These are phyloP conservation scores for Trachelipus rathkii DNA, from an alignment of 1,140 invertebrate genomes.

Conservation along the genomic window DNA sequence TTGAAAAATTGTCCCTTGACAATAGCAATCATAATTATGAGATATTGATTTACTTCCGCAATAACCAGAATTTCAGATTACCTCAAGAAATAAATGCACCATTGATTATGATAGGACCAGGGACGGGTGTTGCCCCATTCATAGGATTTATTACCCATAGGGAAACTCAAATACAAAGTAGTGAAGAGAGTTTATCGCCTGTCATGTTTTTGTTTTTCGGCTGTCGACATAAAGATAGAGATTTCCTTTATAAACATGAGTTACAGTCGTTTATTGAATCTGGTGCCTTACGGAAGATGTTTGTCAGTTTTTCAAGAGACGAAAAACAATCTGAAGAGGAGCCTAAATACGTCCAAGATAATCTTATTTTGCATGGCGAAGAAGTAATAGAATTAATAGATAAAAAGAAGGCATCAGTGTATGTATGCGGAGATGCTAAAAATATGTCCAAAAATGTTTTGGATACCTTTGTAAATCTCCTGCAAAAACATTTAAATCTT, in stretches of 20 bases:
- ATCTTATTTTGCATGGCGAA: slow-evolving; percentile 55
- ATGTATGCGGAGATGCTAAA: slow-evolving; percentile 71
- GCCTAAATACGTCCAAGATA: slow-evolving; percentile 61
- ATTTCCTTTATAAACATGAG: slow-evolving; percentile 60
- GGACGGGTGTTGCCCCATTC: slow-evolving; percentile 79
- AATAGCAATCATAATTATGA: neutral
- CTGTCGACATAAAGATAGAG: slow-evolving; percentile 62
- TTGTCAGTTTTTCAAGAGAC: slow-evolving; percentile 64
- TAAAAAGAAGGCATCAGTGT: slow-evolving; percentile 59
- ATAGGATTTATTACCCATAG: slow-evolving; percentile 55
- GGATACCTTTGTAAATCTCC: slow-evolving; percentile 56
- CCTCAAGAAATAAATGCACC: slow-evolving; percentile 57
- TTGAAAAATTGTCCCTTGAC: slow-evolving; percentile 16
- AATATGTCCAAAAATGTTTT: slow-evolving; percentile 67
- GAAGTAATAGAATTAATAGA: slow-evolving; percentile 59
- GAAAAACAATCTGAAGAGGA: slow-evolving; percentile 48
- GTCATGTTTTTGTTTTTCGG: slow-evolving; percentile 67
- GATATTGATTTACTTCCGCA: slow-evolving; percentile 61
- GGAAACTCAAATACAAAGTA: slow-evolving; percentile 54
- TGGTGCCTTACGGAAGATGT: slow-evolving; percentile 56
- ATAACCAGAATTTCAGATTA: slow-evolving; percentile 58
- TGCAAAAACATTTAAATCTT: slow-evolving; percentile 52
- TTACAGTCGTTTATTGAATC: slow-evolving; percentile 55
- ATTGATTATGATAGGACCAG: slow-evolving; percentile 72
- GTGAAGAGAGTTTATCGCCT: slow-evolving; percentile 46